Evolutionary conservation across 2,797 vertebrate species (phyloP).

Genomic region (Cryptoprocta ferox): DNA sequence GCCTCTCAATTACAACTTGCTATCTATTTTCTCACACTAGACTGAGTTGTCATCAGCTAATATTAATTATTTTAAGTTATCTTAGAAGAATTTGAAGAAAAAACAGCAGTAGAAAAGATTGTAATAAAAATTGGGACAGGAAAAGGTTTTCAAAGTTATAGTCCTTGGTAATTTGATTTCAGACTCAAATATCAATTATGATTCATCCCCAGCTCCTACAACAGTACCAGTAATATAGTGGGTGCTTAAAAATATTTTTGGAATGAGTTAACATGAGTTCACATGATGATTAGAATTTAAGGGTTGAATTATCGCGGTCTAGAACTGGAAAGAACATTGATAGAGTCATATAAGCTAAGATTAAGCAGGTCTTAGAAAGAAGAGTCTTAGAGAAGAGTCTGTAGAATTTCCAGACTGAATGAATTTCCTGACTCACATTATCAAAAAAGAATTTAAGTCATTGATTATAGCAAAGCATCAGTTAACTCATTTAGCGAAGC

Average conservation of each 20-base stretch:
- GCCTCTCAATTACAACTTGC: background rate
- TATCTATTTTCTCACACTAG: background rate
- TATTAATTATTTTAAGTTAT: slow-evolving; percentile 20
- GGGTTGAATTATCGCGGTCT: background rate
- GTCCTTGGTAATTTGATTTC: background rate
- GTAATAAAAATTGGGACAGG: background rate
- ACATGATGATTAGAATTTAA: background rate
- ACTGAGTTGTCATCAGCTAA: background rate
- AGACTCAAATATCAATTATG: background rate
- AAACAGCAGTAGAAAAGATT: background rate
- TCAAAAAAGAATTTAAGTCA: slow-evolving; percentile 25
- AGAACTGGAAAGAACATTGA: background rate
- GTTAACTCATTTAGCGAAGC: slow-evolving; percentile 7
- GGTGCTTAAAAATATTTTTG: background rate
- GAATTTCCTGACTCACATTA: background rate
- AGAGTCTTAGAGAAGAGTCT: background rate
- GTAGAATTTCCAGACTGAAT: background rate
- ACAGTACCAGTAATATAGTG: background rate
- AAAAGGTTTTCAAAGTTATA: background rate
- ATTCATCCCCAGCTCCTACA: background rate
- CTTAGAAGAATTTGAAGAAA: background rate
- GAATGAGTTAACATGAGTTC: background rate
- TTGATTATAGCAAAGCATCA: background rate
- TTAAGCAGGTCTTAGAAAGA: background rate
- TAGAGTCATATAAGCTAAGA: background rate